Base-by-base conservation (phyloP, 2,888 invertebrate genomes). In the Heliconius sara region DNA sequence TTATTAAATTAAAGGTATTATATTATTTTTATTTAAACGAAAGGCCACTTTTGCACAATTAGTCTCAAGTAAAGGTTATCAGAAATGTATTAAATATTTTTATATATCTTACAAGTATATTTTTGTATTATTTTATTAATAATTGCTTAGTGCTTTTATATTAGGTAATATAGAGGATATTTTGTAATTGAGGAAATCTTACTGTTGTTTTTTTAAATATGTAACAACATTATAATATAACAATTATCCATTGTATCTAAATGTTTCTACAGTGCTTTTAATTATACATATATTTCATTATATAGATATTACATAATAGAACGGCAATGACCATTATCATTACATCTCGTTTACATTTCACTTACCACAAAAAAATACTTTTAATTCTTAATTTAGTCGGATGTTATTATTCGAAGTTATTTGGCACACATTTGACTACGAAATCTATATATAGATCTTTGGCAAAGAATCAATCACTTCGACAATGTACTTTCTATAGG, bases 401-500 rank as follows among this genome's bases (percentile, higher is more conserved):
- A 80, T 73, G 78, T 78, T 80, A 72, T 78, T 78, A 72, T 65
- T 47, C 68, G 71, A 65, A 81, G 73, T 70, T 79, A 81, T 81
- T 82, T 82, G 82, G 82, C 82, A 81, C 79, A 76, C 73, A 74
- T 78, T 82, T 73, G 78, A 73, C 79, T 76, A 71, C 72, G 79
- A 76, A 73, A 65, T 73, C 81, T 82, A 81, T 79, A 79, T 78
- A 79, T 81, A 82, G 75, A 72, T 70, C 60, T 73, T 81, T 82
- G 82, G 82, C 82, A 79, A 68, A 74, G 77, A 77, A 79, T 82
- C 81, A 81, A 79, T 81, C 79, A 70, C 79, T 76, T 73, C 77
- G 77, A 81, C 81, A 82, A 77, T 79, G 77, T 70, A 60, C 77
- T 78, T 81, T 74, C 76, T 74, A 77, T 74, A 78, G 13, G 39